phyloP scores from a whole-genome alignment of 2,888 invertebrate genomes.

The Trichogramma dendrolimi region DNA sequence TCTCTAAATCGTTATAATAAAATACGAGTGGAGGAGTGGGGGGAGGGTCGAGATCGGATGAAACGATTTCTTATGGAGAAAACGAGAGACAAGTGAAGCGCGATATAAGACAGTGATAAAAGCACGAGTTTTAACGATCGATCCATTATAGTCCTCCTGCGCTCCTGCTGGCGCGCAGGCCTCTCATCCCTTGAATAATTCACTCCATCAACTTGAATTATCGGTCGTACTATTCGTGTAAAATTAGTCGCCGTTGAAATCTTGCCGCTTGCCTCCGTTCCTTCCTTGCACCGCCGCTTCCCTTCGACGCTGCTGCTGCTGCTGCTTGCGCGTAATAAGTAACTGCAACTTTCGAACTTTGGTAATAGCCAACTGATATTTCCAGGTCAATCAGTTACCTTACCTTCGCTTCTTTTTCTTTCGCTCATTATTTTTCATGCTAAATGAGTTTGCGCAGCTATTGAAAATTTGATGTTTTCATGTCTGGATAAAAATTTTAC shows the following conservation, averaged over 20 bases:
- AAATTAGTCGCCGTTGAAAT: constrained; percentile 27
- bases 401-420: background rate
- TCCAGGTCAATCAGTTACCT: constrained; percentile 13
- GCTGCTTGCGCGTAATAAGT: constrained; percentile 19
- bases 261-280: constrained; percentile 1
- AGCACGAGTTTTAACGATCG: constrained; percentile 27
- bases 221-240: constrained; percentile 20
- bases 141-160: constrained; percentile 2
- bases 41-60: too few relatives aligned
- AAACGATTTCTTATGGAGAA: too few relatives aligned
- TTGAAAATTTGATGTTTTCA: too few relatives aligned
- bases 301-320: too few relatives aligned
- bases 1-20: too few relatives aligned
- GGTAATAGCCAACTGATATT: constrained; percentile 24
- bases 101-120: constrained; percentile 31
- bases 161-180: background rate
- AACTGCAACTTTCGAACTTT: constrained; percentile 22
- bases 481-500: too few relatives aligned
- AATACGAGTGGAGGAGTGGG: too few relatives aligned
- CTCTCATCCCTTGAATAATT: constrained; percentile 23
- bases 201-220: constrained; percentile 26
- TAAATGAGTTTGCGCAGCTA: background rate
- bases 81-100: constrained; percentile 22
- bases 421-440: background rate
- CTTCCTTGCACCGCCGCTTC: too few relatives aligned